Conservation (phyloP, 2,113 vertebrate genomes). For the Rhinolophus sinicus region DNA sequence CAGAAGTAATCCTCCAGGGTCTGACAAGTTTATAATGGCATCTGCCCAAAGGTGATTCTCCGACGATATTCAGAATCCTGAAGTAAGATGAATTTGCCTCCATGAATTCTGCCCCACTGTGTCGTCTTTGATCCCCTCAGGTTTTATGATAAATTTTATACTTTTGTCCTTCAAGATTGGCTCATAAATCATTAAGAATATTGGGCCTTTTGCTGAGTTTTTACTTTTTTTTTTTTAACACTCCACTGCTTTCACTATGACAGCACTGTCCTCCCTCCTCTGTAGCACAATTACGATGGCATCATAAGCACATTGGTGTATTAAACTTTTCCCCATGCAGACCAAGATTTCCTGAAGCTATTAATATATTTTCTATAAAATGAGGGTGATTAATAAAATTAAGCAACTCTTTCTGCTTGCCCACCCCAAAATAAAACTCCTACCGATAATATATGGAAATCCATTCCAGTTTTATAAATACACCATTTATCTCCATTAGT, state of each 20-base stretch:
- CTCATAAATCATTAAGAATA: background rate
- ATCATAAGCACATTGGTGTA: background rate
- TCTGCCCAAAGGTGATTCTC: background rate
- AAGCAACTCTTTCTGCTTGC: slow-evolving; percentile 33
- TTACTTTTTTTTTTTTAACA: background rate
- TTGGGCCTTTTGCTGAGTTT: background rate
- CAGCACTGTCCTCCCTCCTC: background rate
- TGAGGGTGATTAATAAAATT: slow-evolving; percentile 58
- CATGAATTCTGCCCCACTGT: background rate
- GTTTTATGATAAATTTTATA: background rate
- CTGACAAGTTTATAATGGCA: background rate
- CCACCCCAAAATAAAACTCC: slow-evolving; percentile 44
- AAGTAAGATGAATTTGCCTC: background rate
- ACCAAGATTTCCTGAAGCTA: background rate
- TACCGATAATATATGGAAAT: slow-evolving; percentile 29
- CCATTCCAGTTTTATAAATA: background rate
- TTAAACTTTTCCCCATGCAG: background rate
- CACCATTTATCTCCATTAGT: slow-evolving; percentile 28
- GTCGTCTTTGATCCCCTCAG: background rate
- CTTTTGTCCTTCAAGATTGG: background rate
- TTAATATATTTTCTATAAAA: slow-evolving; percentile 31
- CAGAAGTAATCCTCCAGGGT: background rate
- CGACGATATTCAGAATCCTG: background rate
- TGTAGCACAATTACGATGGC: background rate
- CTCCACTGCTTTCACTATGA: background rate